phyloP scores from a whole-genome alignment of 2,888 invertebrate species.

The Drosophila maculinotata region DNA sequence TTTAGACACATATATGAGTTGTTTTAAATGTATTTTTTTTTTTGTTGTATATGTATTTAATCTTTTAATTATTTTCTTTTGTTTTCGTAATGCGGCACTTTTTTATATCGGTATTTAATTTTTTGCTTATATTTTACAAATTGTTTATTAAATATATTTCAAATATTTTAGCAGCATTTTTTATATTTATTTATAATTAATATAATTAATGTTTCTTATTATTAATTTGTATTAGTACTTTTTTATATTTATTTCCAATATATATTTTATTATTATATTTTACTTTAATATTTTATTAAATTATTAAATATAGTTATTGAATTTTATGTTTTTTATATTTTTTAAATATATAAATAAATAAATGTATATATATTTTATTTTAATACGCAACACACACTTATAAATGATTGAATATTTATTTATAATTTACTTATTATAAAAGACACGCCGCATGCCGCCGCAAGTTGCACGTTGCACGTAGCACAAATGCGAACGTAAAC shows the following conservation, averaged over 20 bases:
- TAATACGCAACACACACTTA: neutral
- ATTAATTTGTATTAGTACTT: too few relatives aligned
- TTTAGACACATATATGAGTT: neutral
- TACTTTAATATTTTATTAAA: conserved; percentile 4
- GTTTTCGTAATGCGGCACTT: neutral
- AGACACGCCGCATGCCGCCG: conserved; percentile 57
- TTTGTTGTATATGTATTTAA: neutral
- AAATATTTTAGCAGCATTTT: too few relatives aligned
- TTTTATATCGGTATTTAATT: too few relatives aligned
- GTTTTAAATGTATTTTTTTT: neutral
- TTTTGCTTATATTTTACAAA: neutral
- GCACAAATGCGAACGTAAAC: conserved; percentile 33
- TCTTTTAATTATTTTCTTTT: neutral
- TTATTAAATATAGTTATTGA: too few relatives aligned
- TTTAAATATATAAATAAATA: neutral
- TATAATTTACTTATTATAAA: conserved; percentile 8
- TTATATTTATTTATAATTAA: too few relatives aligned
- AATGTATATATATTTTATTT: neutral
- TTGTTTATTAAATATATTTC: too few relatives aligned
- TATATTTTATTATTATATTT: neutral
- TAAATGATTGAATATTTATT: conserved; percentile 11
- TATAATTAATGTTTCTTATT: neutral
- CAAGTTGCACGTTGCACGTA: conserved; percentile 42
- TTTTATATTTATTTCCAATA: neutral
- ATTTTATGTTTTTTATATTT: neutral